Evolutionary conservation across 2,888 invertebrate genomes (phyloP), one percentile per base, ranked within the genome.

Genomic region (Drosophila anomelani): DNA sequence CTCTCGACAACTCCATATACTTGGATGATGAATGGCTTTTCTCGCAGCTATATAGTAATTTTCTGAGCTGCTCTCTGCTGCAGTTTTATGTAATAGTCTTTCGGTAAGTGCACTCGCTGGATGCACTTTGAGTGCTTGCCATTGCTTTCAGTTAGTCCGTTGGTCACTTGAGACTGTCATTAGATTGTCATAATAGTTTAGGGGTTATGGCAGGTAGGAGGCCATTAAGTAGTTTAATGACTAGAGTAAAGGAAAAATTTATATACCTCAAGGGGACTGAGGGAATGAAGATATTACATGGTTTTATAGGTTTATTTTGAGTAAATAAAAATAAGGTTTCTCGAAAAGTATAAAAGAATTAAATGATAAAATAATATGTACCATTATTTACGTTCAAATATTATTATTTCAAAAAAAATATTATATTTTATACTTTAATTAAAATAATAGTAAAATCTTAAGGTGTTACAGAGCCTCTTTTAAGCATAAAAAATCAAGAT

Each of bases 21-120:
- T 64, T 38, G 38, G 54, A 76, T 82, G 78, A 85, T 78, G 58
- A 72, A 76, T 73, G 74, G 60, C 63, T 77, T 74, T 53, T 43
- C 57, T 54, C 54, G 36, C 43, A 46, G 51, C 32, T 41, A 56
- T 49, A 51, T 51, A 34, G 51, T 51, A 72, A 73, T 73, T 74
- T 74, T 72, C 57, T 41, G 39, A 49, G 23, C 55, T 58, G 44
- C 55, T 55, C 49, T 60, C 34, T 29, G 29, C 73, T 57, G 53
- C 36, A 64, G 41, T 49, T 58, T 73, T 73, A 75, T 58, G 57
- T 73, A 73, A 73, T 75, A 57, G 51, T 53, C 61, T 59, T 41
- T 54, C 38, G 36, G 53, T 51, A 69, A 63, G 56, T 61, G 36
- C 44, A 15, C 41, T 46, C 15, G 20, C 38, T 66, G 20, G 34